A percentile compares a stretch with the other conserved stretches of the same genome.
Evolutionary conservation across 2,888 invertebrate genomes (phyloP).

Genomic region (Coelogynopora nodosa): DNA sequence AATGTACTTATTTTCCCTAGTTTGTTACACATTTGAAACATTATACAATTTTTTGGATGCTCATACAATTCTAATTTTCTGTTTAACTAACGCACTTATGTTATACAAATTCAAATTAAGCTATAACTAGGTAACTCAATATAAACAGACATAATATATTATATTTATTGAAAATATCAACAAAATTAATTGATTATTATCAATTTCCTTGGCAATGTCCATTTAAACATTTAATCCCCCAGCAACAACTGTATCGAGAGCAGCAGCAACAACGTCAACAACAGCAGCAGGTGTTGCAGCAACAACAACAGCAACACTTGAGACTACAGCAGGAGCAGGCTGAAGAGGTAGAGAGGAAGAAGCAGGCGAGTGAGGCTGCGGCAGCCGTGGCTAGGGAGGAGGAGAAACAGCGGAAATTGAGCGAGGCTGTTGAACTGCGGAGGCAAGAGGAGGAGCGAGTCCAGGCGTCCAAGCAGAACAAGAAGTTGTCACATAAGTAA

Average conservation of each 20-base stretch:
- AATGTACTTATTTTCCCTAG: too few species aligned
- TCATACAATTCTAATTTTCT: too few species aligned
- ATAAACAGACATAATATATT: too few species aligned
- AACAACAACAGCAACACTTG: slow-evolving; percentile 35
- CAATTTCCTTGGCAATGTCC: too few species aligned
- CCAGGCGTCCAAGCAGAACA: not conserved
- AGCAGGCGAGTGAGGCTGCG: not conserved
- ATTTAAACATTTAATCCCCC: not conserved
- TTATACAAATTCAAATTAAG: too few species aligned
- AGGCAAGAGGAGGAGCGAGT: slow-evolving; percentile 17
- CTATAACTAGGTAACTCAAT: too few species aligned
- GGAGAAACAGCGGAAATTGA: not conserved
- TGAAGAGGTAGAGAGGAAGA: not conserved
- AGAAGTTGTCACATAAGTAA: slow-evolving; percentile 34
- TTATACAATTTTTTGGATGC: too few species aligned
- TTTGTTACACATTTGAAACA: too few species aligned
- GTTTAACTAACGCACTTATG: too few species aligned
- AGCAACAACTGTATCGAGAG: slow-evolving; percentile 48
- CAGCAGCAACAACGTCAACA: slow-evolving; percentile 49
- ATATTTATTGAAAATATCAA: too few species aligned
- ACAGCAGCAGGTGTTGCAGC: not conserved
- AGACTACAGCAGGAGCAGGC: not conserved
- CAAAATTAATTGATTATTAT: too few species aligned
- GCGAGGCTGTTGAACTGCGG: not conserved
- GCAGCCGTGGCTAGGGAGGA: not conserved